A percentile compares a stretch with the other conserved stretches of the same genome.
Conservation (phyloP, 2,113 vertebrate species). For the Bothrops jararaca region DNA sequence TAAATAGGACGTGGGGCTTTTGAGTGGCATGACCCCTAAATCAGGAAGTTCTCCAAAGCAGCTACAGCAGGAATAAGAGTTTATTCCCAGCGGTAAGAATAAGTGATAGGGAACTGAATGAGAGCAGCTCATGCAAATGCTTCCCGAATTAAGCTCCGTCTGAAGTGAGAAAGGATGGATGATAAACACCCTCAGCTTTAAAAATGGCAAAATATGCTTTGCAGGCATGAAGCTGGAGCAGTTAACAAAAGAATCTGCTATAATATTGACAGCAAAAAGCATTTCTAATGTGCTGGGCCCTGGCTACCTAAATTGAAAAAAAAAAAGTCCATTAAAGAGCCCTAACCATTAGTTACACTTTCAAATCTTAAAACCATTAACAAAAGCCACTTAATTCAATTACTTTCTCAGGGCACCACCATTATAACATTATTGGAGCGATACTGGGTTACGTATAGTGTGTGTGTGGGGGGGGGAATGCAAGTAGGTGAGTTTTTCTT, state of each 20-base stretch:
- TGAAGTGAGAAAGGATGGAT: constrained; percentile 69
- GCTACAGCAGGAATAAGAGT: constrained; percentile 62
- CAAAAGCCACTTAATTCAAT: constrained; percentile 83
- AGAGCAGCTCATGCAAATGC: constrained; percentile 71
- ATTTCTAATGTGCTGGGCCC: constrained; percentile 54
- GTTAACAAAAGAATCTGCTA: constrained; percentile 66
- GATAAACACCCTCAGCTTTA: constrained; percentile 68
- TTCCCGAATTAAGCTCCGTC: constrained; percentile 66
- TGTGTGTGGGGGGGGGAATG: background rate
- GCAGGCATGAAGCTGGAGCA: constrained; percentile 64
- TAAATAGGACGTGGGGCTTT: constrained; percentile 48
- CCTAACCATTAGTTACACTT: constrained; percentile 81
- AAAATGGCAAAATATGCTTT: constrained; percentile 69
- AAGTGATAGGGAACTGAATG: constrained; percentile 62
- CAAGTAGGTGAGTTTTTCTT: constrained; percentile 5
- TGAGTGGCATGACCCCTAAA: constrained; percentile 35
- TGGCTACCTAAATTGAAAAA: constrained; percentile 66
- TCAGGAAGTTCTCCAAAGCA: constrained; percentile 61
- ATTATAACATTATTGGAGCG: constrained; percentile 50
- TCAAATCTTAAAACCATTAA: constrained; percentile 79
- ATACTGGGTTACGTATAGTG: constrained; percentile 27
- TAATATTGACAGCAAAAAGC: constrained; percentile 59
- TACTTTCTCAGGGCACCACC: constrained; percentile 57
- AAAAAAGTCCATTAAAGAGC: constrained; percentile 62
- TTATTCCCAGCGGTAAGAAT: constrained; percentile 58